These are phyloP conservation scores for Cylindroiulus punctatus DNA, from an alignment of 2,888 invertebrate genomes.

Conservation along the genomic window DNA sequence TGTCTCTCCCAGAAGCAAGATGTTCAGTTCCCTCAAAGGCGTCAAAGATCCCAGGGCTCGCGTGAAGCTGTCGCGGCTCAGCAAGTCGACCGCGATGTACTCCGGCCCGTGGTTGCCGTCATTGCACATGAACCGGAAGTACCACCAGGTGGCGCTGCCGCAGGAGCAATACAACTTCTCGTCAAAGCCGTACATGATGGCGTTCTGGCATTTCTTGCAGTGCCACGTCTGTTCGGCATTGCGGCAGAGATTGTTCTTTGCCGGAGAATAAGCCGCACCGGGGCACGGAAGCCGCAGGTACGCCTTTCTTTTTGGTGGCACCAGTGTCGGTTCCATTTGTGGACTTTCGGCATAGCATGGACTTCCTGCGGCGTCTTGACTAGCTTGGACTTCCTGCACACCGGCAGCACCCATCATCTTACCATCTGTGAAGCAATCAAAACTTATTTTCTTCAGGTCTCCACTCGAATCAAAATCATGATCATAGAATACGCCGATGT, in stretches of 20 bases:
- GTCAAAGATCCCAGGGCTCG: not conserved
- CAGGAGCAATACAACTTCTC: not conserved
- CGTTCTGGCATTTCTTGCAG: not conserved
- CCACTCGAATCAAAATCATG: not conserved
- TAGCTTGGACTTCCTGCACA: too few species aligned
- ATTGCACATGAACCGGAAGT: not conserved
- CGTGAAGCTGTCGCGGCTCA: not conserved
- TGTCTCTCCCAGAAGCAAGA: conserved; percentile 55
- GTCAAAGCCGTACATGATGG: not conserved
- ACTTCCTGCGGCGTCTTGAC: not conserved
- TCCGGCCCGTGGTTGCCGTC: not conserved
- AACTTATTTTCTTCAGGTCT: not conserved
- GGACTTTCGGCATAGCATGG: not conserved
- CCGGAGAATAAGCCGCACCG: not conserved
- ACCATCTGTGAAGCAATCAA: not conserved
- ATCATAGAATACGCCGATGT: not conserved
- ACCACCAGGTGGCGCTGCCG: not conserved
- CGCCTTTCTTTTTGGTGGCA: not conserved
- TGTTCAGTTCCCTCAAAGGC: not conserved
- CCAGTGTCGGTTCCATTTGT: not conserved
- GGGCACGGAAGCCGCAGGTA: not conserved
- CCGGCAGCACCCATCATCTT: not conserved
- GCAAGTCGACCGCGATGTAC: not conserved
- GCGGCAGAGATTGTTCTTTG: not conserved
- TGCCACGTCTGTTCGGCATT: not conserved